A percentile compares a stretch with the other conserved stretches of the same genome.
phyloP scores from a whole-genome alignment of 2,888 invertebrate species.

The Acholoe squamosa region DNA sequence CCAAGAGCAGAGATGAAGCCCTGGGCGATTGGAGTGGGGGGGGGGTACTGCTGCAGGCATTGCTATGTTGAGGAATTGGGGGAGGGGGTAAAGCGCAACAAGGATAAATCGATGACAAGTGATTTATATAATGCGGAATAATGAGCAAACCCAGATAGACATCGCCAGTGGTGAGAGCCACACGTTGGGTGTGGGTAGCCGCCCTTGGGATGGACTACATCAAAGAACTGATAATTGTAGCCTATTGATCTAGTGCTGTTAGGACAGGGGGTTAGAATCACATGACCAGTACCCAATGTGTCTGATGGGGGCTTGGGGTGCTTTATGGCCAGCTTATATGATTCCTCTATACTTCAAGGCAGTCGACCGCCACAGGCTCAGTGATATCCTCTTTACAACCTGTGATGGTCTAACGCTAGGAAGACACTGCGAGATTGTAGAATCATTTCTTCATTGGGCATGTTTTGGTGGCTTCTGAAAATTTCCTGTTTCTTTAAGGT shows the following conservation, averaged over 20 bases:
- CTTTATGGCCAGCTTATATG: not conserved
- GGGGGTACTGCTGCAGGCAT: not conserved
- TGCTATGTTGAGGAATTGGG: not conserved
- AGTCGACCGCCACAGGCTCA: not conserved
- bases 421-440: too few species aligned
- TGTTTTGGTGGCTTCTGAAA: too few species aligned
- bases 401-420: not conserved
- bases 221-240: constrained; percentile 14
- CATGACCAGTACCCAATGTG: not conserved
- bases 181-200: not conserved
- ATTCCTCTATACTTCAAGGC: not conserved
- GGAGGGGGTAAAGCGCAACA: not conserved
- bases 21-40: not conserved
- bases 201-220: not conserved
- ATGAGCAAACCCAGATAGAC: not conserved
- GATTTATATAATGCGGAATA: constrained; percentile 31
- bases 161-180: not conserved
- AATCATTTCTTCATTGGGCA: too few species aligned
- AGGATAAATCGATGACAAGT: constrained; percentile 19
- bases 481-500: too few species aligned
- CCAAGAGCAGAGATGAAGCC: not conserved
- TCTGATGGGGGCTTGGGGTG: not conserved
- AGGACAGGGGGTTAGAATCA: not conserved
- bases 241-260: not conserved
- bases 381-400: not conserved